A percentile compares a stretch with the other conserved stretches of the same genome.
phyloP scores from a whole-genome alignment of 2,797 vertebrate genomes.

The Lepidocolaptes lacrymiger region DNA sequence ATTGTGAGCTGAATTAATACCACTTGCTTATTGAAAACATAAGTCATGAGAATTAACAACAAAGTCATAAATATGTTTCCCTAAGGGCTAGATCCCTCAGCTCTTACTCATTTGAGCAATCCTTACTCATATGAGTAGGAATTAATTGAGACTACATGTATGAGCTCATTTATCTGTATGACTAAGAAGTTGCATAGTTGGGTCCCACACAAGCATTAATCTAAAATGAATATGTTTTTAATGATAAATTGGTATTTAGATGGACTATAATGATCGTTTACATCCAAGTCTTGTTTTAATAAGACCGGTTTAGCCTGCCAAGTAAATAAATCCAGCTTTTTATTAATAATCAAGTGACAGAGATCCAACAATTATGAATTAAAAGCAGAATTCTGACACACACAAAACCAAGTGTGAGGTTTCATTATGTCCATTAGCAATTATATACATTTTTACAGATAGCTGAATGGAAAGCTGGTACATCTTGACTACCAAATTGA shows the following conservation, averaged over 20 bases:
- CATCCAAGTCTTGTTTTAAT: conserved; percentile 55
- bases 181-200: background rate
- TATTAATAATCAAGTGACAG: conserved; percentile 44
- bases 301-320: conserved; percentile 34
- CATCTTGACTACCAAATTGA: background rate
- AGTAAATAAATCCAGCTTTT: conserved; percentile 38
- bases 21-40: conserved; percentile 71
- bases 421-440: background rate
- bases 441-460: background rate
- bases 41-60: conserved; percentile 66
- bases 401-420: conserved; percentile 1
- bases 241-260: conserved; percentile 56
- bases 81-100: conserved; percentile 44
- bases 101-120: conserved; percentile 34
- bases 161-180: background rate
- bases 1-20: conserved; percentile 72
- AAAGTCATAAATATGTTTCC: conserved; percentile 65
- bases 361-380: background rate
- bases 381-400: conserved; percentile 27
- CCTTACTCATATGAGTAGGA: conserved; percentile 29
- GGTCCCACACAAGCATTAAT: conserved; percentile 22
- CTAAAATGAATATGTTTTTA: conserved; percentile 50
- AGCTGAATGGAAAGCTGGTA: background rate
- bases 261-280: conserved; percentile 30
- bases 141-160: conserved; percentile 50